Evolutionary conservation across 2,113 vertebrate genomes (phyloP), one percentile per base, ranked within the genome.

Genomic region (Isichthys henryi): DNA sequence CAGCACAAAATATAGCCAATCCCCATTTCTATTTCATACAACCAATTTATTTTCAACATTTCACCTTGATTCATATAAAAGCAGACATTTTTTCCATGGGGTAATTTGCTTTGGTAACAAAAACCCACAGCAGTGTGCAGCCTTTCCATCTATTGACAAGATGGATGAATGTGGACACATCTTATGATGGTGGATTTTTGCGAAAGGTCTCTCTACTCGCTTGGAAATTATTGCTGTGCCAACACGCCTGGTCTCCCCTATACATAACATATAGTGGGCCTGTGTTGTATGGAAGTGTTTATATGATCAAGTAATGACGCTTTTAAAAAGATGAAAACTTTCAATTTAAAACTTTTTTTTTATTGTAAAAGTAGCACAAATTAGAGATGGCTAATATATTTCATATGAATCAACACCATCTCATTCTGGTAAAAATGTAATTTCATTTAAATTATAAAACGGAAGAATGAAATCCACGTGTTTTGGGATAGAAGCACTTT

Each of bases 401-500:
- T 53, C 17, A n/a, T 17, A 53, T 53, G 35, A 87, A 31, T 87
- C 8, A 53, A 19, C 3, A 86, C 3, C 10, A 52, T n/a, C 49
- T 52, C 85, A 86, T 87, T 49, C 86, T 87, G 45, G 45, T 39
- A 31, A 53, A 80, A 87, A 15, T 87, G n/a, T 86, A 3, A 86
- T 86, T 87, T 35, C 15, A 87, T 87, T 87, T 39, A 35, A n/a
- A 56, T 53, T 19, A 49, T 53, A 50, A 50, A 87, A 15, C 31
- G 23, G 21, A 21, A 15, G 27, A 27, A 39, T 35, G 23, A 35
- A 35, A 86, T 11, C 85, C 48, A 88, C 58, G 19, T 39, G 21
- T 31, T 92, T 89, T 91, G 89, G 66, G 48, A 77, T 45, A 48
- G 35, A 87, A 83, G 66, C 82, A 43, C 43, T 21, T 56, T 48